Base-by-base conservation (phyloP, 1,140 invertebrate genomes). In the Apis florea region DNA sequence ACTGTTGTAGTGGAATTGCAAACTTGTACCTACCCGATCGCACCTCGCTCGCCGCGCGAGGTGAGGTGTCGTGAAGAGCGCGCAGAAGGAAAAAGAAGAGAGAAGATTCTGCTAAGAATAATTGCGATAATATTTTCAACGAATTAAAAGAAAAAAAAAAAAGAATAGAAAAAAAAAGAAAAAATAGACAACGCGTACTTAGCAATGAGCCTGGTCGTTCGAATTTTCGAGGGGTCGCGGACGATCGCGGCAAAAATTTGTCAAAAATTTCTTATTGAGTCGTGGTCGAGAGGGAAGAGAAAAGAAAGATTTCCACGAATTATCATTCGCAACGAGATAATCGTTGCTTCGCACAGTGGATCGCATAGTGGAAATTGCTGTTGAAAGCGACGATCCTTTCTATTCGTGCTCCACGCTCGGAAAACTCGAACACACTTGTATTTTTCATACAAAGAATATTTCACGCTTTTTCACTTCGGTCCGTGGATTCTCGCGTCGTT, bases 1-100 rank as follows among this genome's bases (percentile, higher is more conserved):
- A 89, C 59, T 89, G 85, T 85, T 81, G 85, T 91, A 91, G 90
- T 87, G 81, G 83, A 90, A 90, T 89, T 89, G 89, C 85, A 89
- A 75, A 90, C 85, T 88, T 84, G 82, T 89, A 86, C 83, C 84
- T 85, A 85, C 51, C 71, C 21, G 66, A 40, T 56, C 76, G 71
- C 47, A 19, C 17, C 40, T 73, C 71, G 70, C 67, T 49, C n/a
- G 11, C 58, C 19, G n/a, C 26, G 54, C 26, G 67, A 51, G 64
- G 54, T 26, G 17, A 54, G 17, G 24, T 69, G 69, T 47, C 63
- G 54, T 56, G 68, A 53, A 21, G 17, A 61, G 47, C 40, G 64
- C 59, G 66, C 66, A 70, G 72, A 53, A 74, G 10, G 54, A 17
- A 54, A 68, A 51, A 63, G 47, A 2, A n/a, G 58, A 54, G 17